Evolutionary conservation across 2,888 invertebrate species (phyloP), one percentile per base, ranked within the genome.

Genomic region (Cosmorhoe ocellata): DNA sequence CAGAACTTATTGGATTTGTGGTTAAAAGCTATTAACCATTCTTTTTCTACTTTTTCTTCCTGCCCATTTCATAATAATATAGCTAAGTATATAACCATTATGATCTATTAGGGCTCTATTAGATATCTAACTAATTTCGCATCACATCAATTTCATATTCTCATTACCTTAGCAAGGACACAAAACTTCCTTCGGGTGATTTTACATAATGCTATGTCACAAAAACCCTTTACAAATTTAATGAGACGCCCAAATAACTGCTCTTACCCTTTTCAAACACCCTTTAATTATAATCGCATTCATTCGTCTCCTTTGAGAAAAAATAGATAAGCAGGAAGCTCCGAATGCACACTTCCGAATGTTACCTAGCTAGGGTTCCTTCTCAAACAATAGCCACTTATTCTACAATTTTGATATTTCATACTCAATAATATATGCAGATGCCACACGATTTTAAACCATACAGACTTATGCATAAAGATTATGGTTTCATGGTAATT

Each of bases 231-330:
- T 69, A 72, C 72, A 76, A 58, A 59, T 58, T 55, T 55, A 51
- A 59, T 59, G 50, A 54, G 67, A 69, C 64, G 66, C 76, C 74
- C 75, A 70, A 72, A 69, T 69, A 70, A 70, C 66, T 60, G 63
- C 61, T 67, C 46, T 22, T 39, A 76, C 79, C 81, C 81, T 79
- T 74, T 65, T 66, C 65, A 74, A 66, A 24, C 67, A 74, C 81
- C 84, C 86, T 82, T 75, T 80, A 84, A 85, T 86, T 86, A 86
- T 85, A 83, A 81, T 79, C 76, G 76, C 79, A 86, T 88, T 85
- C 79, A 84, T 80, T 66, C 71, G 72, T 76, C 78, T 79, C 80
- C 75, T 71, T 61, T 57, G 57, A 40, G 18, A 43, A 64, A 64
- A 79, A 77, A 76, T 73, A 76, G 75, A 78, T 69, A 77, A 71